Evolutionary conservation across 2,113 vertebrate genomes (phyloP).

Genomic region (Pimephales promelas): DNA sequence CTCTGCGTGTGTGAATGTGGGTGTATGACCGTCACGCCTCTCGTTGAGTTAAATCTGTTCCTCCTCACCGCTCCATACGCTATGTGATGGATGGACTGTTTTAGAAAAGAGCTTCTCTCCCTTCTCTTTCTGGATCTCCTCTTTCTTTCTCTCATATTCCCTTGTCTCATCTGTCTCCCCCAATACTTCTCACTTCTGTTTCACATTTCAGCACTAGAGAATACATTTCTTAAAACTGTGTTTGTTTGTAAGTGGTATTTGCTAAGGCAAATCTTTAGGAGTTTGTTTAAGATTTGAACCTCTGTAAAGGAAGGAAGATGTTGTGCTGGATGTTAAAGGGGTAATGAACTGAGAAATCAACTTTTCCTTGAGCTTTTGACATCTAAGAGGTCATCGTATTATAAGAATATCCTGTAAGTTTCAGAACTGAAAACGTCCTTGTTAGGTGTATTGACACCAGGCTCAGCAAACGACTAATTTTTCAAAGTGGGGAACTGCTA

Average conservation of each 20-base stretch:
- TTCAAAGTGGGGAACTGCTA: too few relatives aligned
- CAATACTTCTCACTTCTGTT: not conserved
- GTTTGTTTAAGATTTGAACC: not conserved
- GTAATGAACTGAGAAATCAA: too few relatives aligned
- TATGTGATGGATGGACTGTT: conserved; percentile 43
- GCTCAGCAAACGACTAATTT: too few relatives aligned
- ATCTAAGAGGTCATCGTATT: too few relatives aligned
- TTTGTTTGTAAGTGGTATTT: too few relatives aligned
- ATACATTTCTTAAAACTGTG: not conserved
- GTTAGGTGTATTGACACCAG: too few relatives aligned
- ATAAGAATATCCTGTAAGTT: too few relatives aligned
- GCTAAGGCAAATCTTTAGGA: not conserved
- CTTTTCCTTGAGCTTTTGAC: too few relatives aligned
- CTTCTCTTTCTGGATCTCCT: not conserved
- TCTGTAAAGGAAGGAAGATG: not conserved
- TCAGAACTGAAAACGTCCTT: too few relatives aligned
- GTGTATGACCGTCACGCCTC: conserved; percentile 37
- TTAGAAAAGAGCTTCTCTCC: conserved; percentile 15
- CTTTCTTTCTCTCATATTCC: conserved; percentile 16
- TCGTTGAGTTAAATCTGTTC: conserved; percentile 44
- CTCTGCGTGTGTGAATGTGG: conserved; percentile 6
- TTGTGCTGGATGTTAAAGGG: not conserved
- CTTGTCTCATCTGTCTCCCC: conserved; percentile 6
- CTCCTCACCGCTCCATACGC: conserved; percentile 10
- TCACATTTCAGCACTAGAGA: conserved; percentile 9